phyloP scores from a whole-genome alignment of 2,888 invertebrate species.

The Taphrorychus bicolor region DNA sequence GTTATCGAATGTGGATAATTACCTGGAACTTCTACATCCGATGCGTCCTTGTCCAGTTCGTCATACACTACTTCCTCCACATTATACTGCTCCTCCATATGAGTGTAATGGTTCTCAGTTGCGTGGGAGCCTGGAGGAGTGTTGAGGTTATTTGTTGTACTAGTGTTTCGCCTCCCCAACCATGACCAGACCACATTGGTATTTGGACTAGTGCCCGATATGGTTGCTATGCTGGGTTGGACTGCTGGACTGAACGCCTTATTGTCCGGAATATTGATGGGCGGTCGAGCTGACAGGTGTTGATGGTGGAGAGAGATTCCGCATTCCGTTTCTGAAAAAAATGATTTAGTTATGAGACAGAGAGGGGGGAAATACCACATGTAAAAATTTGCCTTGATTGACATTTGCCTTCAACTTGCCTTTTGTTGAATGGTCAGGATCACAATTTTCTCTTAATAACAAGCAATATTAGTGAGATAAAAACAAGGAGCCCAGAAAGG shows the following conservation, averaged over 20 bases:
- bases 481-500: too few relatives aligned
- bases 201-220: slow-evolving; percentile 45
- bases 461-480: too few relatives aligned
- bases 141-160: slow-evolving; percentile 58
- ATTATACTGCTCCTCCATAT: slow-evolving; percentile 69
- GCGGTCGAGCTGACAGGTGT: slow-evolving; percentile 47
- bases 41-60: slow-evolving; percentile 69
- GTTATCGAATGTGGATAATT: too few relatives aligned
- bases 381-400: too few relatives aligned
- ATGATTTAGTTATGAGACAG: too few relatives aligned
- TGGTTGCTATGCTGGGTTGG: slow-evolving; percentile 44
- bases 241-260: slow-evolving; percentile 50
- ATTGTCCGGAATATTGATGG: slow-evolving; percentile 54
- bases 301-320: slow-evolving; percentile 44
- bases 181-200: slow-evolving; percentile 58
- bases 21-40: slow-evolving; percentile 43
- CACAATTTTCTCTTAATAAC: too few relatives aligned
- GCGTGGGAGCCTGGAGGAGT: slow-evolving; percentile 64
- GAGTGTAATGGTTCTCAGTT: slow-evolving; percentile 73
- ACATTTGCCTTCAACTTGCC: too few relatives aligned
- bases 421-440: too few relatives aligned
- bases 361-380: too few relatives aligned
- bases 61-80: slow-evolving; percentile 72
- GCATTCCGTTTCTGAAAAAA: slow-evolving; percentile 43
- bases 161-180: slow-evolving; percentile 51